phyloP scores from a whole-genome alignment of 2,113 vertebrate genomes.

The Tympanuchus pallidicinctus region DNA sequence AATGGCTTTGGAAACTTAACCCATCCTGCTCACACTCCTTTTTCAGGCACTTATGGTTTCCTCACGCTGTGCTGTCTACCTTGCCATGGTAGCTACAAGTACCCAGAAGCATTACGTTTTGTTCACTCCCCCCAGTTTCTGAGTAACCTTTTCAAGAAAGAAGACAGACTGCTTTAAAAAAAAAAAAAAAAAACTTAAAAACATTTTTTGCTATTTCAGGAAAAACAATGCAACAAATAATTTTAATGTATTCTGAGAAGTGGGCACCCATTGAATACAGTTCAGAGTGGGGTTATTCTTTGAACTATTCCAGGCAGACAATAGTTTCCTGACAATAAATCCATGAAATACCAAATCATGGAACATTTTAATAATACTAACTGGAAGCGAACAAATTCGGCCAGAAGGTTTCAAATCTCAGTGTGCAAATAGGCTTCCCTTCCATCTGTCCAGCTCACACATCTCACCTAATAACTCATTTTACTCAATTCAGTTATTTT shows the following conservation, averaged over 20 bases:
- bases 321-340: slow-evolving; percentile 48
- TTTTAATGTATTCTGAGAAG: neutral
- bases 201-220: neutral
- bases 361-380: slow-evolving; percentile 19
- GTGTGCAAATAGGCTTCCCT: neutral
- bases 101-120: neutral
- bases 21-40: neutral
- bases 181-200: neutral
- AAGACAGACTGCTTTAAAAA: neutral
- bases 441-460: neutral
- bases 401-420: slow-evolving; percentile 30
- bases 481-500: neutral
- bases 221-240: neutral
- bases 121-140: neutral
- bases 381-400: slow-evolving; percentile 22
- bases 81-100: neutral
- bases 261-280: neutral
- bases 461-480: slow-evolving; percentile 42
- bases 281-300: neutral
- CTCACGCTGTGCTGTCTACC: neutral
- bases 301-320: neutral
- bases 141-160: neutral
- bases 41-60: neutral
- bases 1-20: neutral
- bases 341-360: slow-evolving; percentile 15